These are phyloP conservation scores for Autographa gamma DNA, from an alignment of 2,888 invertebrate genomes.

Conservation along the genomic window DNA sequence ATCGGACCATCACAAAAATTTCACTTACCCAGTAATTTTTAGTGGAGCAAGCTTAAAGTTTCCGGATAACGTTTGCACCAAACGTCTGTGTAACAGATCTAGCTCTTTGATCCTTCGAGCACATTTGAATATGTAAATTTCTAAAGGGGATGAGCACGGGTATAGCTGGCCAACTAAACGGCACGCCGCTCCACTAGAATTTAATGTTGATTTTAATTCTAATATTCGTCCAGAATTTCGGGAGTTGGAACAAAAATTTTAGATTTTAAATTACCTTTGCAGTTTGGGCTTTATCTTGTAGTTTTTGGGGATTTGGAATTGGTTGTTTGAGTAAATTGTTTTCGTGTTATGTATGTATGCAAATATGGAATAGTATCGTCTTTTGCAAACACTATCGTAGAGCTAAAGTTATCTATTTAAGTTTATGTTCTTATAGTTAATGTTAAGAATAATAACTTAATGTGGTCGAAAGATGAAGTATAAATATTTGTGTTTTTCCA, in stretches of 20 bases:
- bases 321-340: constrained; percentile 20
- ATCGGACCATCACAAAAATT: constrained; percentile 32
- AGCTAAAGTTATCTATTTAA: background rate
- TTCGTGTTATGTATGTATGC: constrained; percentile 20
- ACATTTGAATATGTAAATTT: constrained; percentile 79
- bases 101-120: constrained; percentile 72
- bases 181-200: constrained; percentile 32
- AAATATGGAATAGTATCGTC: constrained; percentile 33
- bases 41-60: constrained; percentile 25
- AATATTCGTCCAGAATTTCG: constrained; percentile 46
- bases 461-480: background rate
- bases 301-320: constrained; percentile 12
- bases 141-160: constrained; percentile 49
- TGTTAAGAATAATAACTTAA: too few species aligned
- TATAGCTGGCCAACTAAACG: constrained; percentile 55
- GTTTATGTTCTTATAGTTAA: background rate
- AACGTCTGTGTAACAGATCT: constrained; percentile 61
- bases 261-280: constrained; percentile 41
- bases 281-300: constrained; percentile 13
- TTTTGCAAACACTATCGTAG: background rate
- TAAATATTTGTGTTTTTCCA: background rate
- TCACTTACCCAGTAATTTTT: constrained; percentile 32
- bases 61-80: constrained; percentile 36
- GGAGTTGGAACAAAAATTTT: constrained; percentile 32
- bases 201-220: constrained; percentile 58